Base-by-base conservation (phyloP, 2,888 invertebrate genomes). In the Pterobdella sp. region DNA sequence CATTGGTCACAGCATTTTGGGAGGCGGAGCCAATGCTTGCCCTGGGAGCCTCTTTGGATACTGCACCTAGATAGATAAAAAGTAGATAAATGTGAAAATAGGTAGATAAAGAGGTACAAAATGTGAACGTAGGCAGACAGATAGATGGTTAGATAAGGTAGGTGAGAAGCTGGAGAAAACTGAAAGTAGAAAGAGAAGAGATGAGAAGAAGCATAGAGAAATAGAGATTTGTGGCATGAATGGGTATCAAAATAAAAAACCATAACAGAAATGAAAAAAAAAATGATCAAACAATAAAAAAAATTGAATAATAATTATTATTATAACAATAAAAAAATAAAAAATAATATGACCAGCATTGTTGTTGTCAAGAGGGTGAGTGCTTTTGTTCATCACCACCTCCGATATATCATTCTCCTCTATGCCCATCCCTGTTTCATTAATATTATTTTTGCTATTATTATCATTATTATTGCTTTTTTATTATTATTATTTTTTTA, bases 371-470 rank as follows among this genome's bases (percentile, higher is more conserved):
- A 56, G 60, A 22, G 60, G 60, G 22, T 70, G 65, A 22, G 64
- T 69, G 3, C 66, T 31, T 14, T 74, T 75, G 52, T 78, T 76
- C 22, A 79, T 75, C 1, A 81, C 81, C 22, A 82, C 81, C 73
- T 82, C 82, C 4, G 79, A 79, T 68, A 83, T 82, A 75, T 83
- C 82, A 35, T 78, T 80, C 73, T 81, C 82, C 71, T 82, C 81
- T 78, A 95, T 95, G 75, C 95, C 96, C 88, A 96, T 89, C 64
- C 63, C 68, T 29, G 68, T 26, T 18, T 7, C 22, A 22, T 65
- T 7, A 49, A 14, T 49, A 49, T 49, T n/a, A 49, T 49, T 49
- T 18, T 49, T 49, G n/a, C n/a, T n/a, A n/a, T n/a, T n/a, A n/a
- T n/a, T n/a, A n/a, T n/a, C n/a, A n/a, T n/a, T n/a, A n/a, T 18